Percentiles rank a stretch among this genome's conserved stretches.
Conservation (phyloP, 2,888 invertebrate genomes). For the Eupithecia insigniata region DNA sequence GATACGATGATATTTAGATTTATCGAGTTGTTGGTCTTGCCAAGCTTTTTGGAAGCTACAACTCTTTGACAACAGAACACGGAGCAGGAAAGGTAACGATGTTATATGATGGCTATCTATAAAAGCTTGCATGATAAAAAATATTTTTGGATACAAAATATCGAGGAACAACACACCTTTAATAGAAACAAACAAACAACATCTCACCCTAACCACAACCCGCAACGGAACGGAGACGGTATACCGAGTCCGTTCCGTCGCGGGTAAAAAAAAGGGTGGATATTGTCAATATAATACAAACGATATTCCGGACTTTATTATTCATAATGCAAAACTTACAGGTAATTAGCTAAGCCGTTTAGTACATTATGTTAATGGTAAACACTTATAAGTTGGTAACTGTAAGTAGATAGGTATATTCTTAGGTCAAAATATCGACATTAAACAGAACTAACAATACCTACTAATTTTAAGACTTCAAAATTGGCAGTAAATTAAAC, state of each 20-base stretch:
- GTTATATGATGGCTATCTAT: background rate
- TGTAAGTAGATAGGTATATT: background rate
- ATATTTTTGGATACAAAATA: background rate
- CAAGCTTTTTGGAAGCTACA: slow-evolving; percentile 2
- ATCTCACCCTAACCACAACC: too few species aligned
- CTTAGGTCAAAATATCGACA: background rate
- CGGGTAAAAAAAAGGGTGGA: too few species aligned
- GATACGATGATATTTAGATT: slow-evolving; percentile 11
- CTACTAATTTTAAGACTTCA: background rate
- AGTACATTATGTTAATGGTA: background rate
- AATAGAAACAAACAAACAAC: background rate
- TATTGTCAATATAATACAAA: too few species aligned
- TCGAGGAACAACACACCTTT: background rate
- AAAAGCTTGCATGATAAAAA: background rate
- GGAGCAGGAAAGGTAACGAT: background rate
- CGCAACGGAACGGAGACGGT: too few species aligned
- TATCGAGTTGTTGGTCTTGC: slow-evolving; percentile 8
- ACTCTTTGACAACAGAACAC: background rate
- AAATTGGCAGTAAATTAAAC: background rate
- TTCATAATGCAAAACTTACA: background rate
- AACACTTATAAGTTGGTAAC: background rate
- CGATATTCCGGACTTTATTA: background rate
- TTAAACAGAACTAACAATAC: background rate
- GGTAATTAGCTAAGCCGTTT: background rate
- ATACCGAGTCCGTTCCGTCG: too few species aligned